Conservation (phyloP, 35 echinoderm and acorn worm species). For the Apostichopus japonicus region DNA sequence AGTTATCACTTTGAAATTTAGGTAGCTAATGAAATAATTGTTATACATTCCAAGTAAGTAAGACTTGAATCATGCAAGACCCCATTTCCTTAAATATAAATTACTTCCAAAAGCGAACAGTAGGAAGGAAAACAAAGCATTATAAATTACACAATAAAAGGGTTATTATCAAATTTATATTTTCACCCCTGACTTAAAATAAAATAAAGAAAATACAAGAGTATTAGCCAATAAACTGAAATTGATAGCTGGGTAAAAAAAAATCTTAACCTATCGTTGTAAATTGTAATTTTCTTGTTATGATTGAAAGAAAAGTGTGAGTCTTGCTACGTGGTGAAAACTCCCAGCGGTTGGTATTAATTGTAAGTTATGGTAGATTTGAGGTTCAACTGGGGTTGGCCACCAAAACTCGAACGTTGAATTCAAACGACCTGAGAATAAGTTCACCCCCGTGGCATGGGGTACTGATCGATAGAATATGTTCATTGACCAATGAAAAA, state of each 20-base stretch:
- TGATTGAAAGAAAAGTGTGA: not conserved
- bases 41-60: not conserved
- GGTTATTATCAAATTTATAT: not conserved
- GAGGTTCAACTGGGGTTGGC: not conserved
- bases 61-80: not conserved
- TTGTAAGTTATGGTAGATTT: not conserved
- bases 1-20: not conserved
- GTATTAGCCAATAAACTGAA: not conserved
- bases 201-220: not conserved
- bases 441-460: no score
- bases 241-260: not conserved
- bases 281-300: conserved; percentile 1
- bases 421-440: no score
- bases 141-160: not conserved
- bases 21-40: not conserved
- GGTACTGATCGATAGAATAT: no score
- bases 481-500: no score
- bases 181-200: not conserved
- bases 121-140: not conserved
- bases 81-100: not conserved
- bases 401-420: not conserved
- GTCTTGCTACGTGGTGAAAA: not conserved
- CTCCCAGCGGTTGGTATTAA: not conserved
- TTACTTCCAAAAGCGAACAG: no score
- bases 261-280: not conserved